Base-by-base conservation (phyloP, 2,888 invertebrate species). In the Polietes domitor region DNA sequence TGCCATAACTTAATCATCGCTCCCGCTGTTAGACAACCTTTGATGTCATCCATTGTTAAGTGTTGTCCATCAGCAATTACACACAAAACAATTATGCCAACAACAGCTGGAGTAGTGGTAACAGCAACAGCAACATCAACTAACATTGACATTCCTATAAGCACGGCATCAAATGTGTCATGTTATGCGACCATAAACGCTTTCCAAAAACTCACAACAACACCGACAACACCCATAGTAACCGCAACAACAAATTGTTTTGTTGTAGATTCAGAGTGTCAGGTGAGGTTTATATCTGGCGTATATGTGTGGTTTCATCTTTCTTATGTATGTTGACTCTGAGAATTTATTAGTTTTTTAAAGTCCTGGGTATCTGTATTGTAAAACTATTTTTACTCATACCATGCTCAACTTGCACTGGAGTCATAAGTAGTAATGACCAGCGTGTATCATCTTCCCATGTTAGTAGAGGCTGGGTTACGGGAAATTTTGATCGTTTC, bases 1-100 rank as follows among this genome's bases (percentile, higher is more conserved):
- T 87, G 89, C 85, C 88, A 88, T 83, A 89, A 87, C 85, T 88
- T 91, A 87, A 88, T 87, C 75, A 88, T 90, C 81, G 89, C 91
- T 73, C 86, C 88, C 75, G 90, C 90, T 78, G 83, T 91, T 37
- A 90, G 89, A 65, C 87, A 90, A 87, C 87, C 89, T 75, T 86
- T 90, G 86, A 88, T 89, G 88, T 88, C 89, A 77, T 87, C 87
- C 82, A 89, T 88, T 75, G 87, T 86, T 81, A 88, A 88, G 53
- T 86, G 87, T 77, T 80, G 79, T 70, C 78, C 63, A 80, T 74
- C 82, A 32, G 77, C 87, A 77, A 87, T 86, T 50, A 72, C 86
- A 65, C 28, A 70, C 21, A 61, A 63, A 26, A 65, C 19, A 37
- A 21, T 47, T 12, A 55, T 26, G 55, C 10, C 77, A 28, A 26